Evolutionary conservation across 37 sponge, comb jelly and placozoan species (phyloP).

Genomic region (Eunapius fragilis): DNA sequence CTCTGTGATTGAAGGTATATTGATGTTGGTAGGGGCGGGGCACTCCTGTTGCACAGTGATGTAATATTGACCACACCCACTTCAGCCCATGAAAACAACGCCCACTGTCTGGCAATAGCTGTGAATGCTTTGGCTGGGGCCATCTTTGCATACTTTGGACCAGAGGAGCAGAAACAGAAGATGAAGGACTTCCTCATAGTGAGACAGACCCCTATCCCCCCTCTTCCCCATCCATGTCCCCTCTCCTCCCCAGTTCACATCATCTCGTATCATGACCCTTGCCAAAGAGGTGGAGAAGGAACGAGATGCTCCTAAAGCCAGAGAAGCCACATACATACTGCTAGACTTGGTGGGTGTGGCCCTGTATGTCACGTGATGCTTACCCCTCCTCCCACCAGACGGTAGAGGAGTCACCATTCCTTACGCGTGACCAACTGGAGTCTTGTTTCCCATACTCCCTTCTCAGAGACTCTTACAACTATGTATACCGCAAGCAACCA

Average conservation of each 20-base stretch:
- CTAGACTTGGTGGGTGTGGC: constrained; percentile 64
- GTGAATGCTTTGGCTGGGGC: constrained; percentile 78
- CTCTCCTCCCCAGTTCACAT: constrained; percentile 58
- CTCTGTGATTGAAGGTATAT: constrained; percentile 57
- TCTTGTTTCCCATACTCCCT: constrained; percentile 91
- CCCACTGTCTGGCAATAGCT: constrained; percentile 88
- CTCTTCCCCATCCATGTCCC: constrained; percentile 12
- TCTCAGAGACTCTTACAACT: constrained; percentile 83
- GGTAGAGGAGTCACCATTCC: constrained; percentile 85
- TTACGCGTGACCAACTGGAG: constrained; percentile 89
- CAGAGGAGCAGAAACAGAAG: constrained; percentile 56
- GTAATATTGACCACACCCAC: not conserved
- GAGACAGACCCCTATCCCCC: not conserved
- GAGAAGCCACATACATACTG: constrained; percentile 80
- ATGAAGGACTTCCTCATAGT: constrained; percentile 91
- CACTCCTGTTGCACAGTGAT: not conserved
- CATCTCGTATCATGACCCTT: constrained; percentile 81
- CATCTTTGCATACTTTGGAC: constrained; percentile 74
- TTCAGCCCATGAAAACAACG: constrained; percentile 88
- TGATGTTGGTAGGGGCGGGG: not conserved
- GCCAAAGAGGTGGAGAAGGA: constrained; percentile 83
- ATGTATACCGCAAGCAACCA: not conserved
- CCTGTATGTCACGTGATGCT: not conserved
- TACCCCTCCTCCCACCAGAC: constrained; percentile 20
- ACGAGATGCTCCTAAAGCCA: constrained; percentile 78